Conservation (phyloP, 2,797 vertebrate genomes). For the Orientallactaga sibirica region DNA sequence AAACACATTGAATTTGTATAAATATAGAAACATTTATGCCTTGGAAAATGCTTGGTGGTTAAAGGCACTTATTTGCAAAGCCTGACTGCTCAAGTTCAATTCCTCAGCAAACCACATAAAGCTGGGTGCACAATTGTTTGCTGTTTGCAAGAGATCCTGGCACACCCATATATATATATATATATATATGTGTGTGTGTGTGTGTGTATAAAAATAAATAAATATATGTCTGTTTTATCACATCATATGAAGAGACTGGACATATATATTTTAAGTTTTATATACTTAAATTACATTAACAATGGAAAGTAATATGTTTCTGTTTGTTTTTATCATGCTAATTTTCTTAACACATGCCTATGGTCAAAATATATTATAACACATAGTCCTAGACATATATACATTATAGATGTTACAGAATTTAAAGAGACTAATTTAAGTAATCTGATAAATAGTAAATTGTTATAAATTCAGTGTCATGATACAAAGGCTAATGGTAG, state of each 20-base stretch:
- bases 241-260: not conserved
- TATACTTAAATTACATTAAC: conserved; percentile 7
- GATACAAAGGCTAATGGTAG: not conserved
- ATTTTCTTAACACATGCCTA: not conserved
- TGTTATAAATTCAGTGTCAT: not conserved
- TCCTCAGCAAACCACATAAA: too few species aligned
- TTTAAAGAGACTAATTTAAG: not conserved
- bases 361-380: not conserved
- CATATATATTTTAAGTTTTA: not conserved
- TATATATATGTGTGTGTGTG: too few species aligned
- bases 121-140: too few species aligned
- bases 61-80: too few species aligned
- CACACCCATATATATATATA: too few species aligned
- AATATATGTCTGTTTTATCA: not conserved
- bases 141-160: too few species aligned
- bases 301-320: not conserved
- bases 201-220: too few species aligned
- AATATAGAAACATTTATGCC: not conserved
- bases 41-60: too few species aligned
- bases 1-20: not conserved
- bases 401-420: not conserved
- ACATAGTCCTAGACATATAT: not conserved
- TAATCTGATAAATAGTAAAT: conserved; percentile 1
- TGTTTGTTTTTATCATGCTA: conserved; percentile 8
- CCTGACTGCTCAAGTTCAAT: too few species aligned